Base-by-base conservation (phyloP, 2,797 vertebrate genomes). In the Tympanoctomys barrerae region DNA sequence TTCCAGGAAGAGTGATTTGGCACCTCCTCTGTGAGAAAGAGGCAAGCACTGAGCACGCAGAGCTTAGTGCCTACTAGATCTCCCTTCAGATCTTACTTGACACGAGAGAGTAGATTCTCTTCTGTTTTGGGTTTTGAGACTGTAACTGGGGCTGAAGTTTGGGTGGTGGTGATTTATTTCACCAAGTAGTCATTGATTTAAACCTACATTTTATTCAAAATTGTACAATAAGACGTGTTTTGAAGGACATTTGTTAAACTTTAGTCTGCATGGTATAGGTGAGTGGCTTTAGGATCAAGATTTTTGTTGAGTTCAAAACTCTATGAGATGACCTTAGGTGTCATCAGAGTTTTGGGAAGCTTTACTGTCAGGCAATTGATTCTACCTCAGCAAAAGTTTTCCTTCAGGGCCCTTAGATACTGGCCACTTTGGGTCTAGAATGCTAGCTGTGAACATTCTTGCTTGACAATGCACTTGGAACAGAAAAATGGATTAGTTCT, bases 361-460 rank as follows among this genome's bases (percentile, higher is more conserved):
- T 91, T 82, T 95, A 46, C 73, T 66, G 7, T 87, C n/a, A 73
- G 64, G 31, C 71, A 92, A 14, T 13, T 87, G 52, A 86, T 90
- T 94, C 24, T 79, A 75, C 90, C 59, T 96, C 12, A 62, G 52
- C 21, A 94, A 87, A 95, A 91, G n/a, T n/a, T 49, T 36, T 19
- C 54, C 61, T 8, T 39, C 21, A 64, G 73, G 73, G 46, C 42
- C 54, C 75, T 95, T 71, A 82, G 36, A 61, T 68, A 73, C 52
- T 14, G 9, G 14, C 12, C 10, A 28, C 9, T 52, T 91, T 49
- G 33, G 33, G 46, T 95, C 7, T 62, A 52, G 61, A 78, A 89
- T 54, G 39, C 22, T 75, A 46, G 39, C 39, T 75, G 22, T 26
- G 62, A 92, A 36, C 31, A 62, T 57, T 66, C 54, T 22, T 31